These are phyloP conservation scores for Napeogenes inachia DNA, from an alignment of 2,888 invertebrate genomes.

Conservation along the genomic window DNA sequence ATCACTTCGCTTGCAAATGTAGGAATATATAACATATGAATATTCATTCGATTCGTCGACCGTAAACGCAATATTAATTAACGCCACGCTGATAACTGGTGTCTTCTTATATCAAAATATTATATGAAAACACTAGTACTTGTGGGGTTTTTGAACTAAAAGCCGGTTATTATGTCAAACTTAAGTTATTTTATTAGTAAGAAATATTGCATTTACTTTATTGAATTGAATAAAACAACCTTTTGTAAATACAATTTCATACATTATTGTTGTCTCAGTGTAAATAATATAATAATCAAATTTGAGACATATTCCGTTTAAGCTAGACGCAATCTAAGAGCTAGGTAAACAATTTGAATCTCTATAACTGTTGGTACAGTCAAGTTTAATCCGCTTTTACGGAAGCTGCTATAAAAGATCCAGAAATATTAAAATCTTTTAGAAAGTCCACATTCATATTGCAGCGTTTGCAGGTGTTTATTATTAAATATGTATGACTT, in stretches of 20 bases:
- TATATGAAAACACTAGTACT: constrained; percentile 17
- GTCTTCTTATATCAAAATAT: constrained; percentile 13
- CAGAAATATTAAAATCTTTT: constrained; percentile 28
- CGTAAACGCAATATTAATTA: constrained; percentile 31
- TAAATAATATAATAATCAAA: too few relatives aligned
- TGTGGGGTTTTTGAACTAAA: not conserved
- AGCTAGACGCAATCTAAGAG: too few relatives aligned
- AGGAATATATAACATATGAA: constrained; percentile 34
- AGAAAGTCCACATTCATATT: constrained; percentile 30
- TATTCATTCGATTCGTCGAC: constrained; percentile 36
- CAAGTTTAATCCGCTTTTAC: constrained; percentile 26
- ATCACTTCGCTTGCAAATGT: constrained; percentile 21
- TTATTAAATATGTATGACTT: too few relatives aligned
- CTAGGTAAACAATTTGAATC: constrained; percentile 19
- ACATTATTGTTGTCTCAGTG: too few relatives aligned
- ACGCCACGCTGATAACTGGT: constrained; percentile 3
- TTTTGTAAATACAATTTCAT: too few relatives aligned
- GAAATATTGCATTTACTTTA: too few relatives aligned
- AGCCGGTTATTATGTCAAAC: too few relatives aligned
- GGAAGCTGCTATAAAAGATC: constrained; percentile 27
- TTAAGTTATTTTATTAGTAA: too few relatives aligned
- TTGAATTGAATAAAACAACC: too few relatives aligned
- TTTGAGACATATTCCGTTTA: too few relatives aligned
- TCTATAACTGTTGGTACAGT: constrained; percentile 21
- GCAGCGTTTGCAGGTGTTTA: constrained; percentile 20